A percentile compares a stretch with the other conserved stretches of the same genome.
These are phyloP conservation scores for Octodon degus DNA, from an alignment of 2,113 vertebrate species.

Conservation along the genomic window DNA sequence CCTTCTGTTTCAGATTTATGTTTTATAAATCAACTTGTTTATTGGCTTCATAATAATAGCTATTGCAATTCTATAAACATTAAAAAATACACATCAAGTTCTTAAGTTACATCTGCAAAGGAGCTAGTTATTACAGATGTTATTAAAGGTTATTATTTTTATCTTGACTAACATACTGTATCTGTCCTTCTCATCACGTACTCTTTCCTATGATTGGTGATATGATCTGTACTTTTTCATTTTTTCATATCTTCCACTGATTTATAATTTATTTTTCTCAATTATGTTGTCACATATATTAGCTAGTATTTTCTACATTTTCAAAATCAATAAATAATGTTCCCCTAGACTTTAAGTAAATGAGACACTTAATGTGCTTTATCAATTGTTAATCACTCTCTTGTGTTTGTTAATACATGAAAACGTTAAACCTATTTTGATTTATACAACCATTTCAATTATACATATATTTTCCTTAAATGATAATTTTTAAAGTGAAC, in stretches of 20 bases:
- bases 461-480: neutral
- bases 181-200: neutral
- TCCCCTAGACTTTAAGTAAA: neutral
- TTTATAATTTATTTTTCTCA: neutral
- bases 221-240: neutral
- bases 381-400: neutral
- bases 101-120: neutral
- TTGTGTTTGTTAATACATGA: conserved; percentile 15
- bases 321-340: neutral
- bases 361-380: neutral
- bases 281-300: neutral
- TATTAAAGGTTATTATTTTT: neutral
- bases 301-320: neutral
- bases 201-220: neutral
- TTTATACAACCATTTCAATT: conserved; percentile 38
- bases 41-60: neutral
- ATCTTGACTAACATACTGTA: neutral
- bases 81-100: neutral
- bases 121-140: no score
- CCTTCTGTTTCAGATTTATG: neutral
- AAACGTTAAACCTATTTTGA: neutral
- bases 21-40: neutral
- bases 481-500: neutral
- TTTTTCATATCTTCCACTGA: neutral
- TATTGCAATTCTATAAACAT: neutral